Evolutionary conservation across 92 coral and sea anemone species (phyloP).

Genomic region (Umimayanthus chanpuru): DNA sequence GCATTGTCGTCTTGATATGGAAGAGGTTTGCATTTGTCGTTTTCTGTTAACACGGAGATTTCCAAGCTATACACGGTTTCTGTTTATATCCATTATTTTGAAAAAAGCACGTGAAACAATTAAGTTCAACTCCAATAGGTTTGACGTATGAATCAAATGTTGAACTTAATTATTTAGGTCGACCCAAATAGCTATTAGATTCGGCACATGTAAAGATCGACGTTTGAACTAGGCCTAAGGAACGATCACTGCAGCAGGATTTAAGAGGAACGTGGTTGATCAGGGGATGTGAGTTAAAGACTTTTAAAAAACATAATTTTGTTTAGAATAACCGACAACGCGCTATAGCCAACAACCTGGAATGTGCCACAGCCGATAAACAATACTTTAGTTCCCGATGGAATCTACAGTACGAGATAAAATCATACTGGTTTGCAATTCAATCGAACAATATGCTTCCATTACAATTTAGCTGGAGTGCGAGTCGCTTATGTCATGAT

Average conservation of each 20-base stretch:
- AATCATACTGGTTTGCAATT: conserved; percentile 39
- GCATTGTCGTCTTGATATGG: too few relatives aligned
- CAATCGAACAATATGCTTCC: conserved; percentile 35
- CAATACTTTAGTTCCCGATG: conserved; percentile 31
- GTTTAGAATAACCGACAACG: conserved; percentile 29
- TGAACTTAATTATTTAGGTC: too few relatives aligned
- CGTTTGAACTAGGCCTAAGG: conserved; percentile 2
- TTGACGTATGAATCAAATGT: too few relatives aligned
- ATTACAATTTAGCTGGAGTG: conserved; percentile 21
- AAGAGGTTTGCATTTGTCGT: too few relatives aligned
- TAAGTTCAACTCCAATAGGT: too few relatives aligned
- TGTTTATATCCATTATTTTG: too few relatives aligned
- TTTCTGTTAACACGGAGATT: too few relatives aligned
- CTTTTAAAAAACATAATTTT: conserved; percentile 4
- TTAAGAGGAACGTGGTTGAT: conserved; percentile 18
- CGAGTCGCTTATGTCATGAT: conserved; percentile 15
- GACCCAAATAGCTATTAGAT: too few relatives aligned
- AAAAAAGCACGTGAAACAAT: too few relatives aligned
- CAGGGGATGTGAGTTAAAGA: conserved; percentile 24
- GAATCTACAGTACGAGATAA: conserved; percentile 31
- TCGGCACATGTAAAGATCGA: too few relatives aligned
- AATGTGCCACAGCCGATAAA: conserved; percentile 32
- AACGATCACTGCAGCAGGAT: conserved; percentile 27
- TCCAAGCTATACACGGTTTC: too few relatives aligned
- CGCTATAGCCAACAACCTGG: too few relatives aligned